Conservation (phyloP, 2,797 vertebrate genomes). For the Halcyon chelicuti region DNA sequence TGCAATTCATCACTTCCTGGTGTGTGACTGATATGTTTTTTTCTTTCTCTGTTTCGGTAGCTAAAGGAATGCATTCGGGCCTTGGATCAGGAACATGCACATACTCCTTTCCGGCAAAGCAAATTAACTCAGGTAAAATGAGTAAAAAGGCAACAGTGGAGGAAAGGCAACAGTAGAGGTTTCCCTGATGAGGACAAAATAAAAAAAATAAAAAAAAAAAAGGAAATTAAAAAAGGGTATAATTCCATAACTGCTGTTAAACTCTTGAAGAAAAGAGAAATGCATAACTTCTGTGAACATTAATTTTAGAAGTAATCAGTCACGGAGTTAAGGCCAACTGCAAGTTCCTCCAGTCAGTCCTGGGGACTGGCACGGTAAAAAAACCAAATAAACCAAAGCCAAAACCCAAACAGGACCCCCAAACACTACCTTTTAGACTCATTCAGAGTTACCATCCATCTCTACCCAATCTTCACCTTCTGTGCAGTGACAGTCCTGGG, state of each 20-base stretch:
- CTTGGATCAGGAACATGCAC: constrained; percentile 87
- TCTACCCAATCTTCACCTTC: not conserved
- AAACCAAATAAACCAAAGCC: not conserved
- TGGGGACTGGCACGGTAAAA: not conserved
- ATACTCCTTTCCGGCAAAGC: constrained; percentile 94
- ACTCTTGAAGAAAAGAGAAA: not conserved
- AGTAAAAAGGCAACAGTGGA: not conserved
- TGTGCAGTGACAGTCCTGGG: not conserved
- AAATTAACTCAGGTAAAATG: constrained; percentile 89
- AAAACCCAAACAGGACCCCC: not conserved
- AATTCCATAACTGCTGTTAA: not conserved
- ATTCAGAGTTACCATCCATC: not conserved
- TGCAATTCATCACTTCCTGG: not conserved
- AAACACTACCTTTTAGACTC: not conserved
- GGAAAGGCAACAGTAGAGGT: not conserved
- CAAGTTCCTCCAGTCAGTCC: not conserved
- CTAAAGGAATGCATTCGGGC: constrained; percentile 95
- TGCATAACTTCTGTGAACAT: not conserved
- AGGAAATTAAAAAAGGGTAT: not conserved
- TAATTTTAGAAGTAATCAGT: not conserved
- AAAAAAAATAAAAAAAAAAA: not conserved
- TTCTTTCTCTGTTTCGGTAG: constrained; percentile 65
- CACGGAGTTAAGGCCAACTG: not conserved
- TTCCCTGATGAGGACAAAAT: not conserved
- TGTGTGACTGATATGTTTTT: not conserved